Percentiles rank a stretch among this genome's conserved stretches.
These are phyloP conservation scores for Temnothorax longispinosus DNA, from an alignment of 1,140 invertebrate genomes.

Conservation along the genomic window DNA sequence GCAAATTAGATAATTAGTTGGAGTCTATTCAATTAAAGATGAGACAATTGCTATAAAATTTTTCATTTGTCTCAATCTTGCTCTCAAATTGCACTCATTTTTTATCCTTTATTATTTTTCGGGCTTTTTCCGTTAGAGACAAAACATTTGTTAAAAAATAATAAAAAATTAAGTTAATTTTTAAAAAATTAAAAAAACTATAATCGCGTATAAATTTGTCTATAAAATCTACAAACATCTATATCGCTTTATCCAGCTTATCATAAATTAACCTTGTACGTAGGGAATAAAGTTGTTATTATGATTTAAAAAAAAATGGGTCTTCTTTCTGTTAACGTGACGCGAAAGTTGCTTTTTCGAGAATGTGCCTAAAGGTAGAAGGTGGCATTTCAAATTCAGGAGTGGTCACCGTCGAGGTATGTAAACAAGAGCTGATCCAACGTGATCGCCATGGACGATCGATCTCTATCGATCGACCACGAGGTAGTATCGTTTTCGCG, in stretches of 20 bases:
- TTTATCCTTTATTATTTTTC: neutral
- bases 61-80: neutral
- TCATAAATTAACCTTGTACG: neutral
- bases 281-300: neutral
- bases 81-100: neutral
- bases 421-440: conserved; percentile 82
- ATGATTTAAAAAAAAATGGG: neutral
- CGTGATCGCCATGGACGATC: conserved; percentile 81
- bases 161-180: no score
- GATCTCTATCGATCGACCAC: conserved; percentile 65
- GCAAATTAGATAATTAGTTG: neutral
- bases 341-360: conserved; percentile 52
- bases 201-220: neutral
- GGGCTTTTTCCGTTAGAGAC: neutral
- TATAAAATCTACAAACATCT: neutral
- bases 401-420: conserved; percentile 75
- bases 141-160: neutral
- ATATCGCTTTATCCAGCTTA: neutral
- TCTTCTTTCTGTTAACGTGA: neutral
- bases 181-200: neutral
- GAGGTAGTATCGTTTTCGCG: conserved; percentile 69
- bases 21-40: neutral
- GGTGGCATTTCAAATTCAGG: conserved; percentile 78
- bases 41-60: neutral
- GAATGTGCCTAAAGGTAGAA: conserved; percentile 61